Percentiles rank a stretch among this genome's conserved stretches.
These are phyloP conservation scores for Manacus vitellinus DNA, from an alignment of 2,113 vertebrate genomes.

Conservation along the genomic window DNA sequence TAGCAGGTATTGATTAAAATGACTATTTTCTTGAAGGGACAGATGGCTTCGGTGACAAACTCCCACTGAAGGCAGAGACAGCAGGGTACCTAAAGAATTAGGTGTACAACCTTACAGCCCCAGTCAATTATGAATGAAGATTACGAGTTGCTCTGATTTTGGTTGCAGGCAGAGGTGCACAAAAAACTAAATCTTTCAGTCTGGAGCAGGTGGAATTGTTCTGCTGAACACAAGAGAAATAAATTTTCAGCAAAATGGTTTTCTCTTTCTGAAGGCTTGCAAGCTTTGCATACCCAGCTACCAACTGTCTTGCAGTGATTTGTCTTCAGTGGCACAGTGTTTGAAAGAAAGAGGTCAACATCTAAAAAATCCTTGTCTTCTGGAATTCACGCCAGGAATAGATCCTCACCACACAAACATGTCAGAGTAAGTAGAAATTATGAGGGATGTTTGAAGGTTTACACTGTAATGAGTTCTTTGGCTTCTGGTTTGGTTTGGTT, in stretches of 20 bases:
- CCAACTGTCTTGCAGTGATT: neutral
- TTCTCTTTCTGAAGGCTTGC: neutral
- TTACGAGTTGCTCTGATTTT: neutral
- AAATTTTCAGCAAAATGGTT: slow-evolving; percentile 3
- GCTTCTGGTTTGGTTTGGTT: neutral
- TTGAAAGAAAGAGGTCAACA: slow-evolving; percentile 10
- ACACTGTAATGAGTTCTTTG: neutral
- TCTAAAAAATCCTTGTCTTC: slow-evolving; percentile 8
- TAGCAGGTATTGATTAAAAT: neutral
- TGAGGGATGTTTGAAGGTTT: neutral
- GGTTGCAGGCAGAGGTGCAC: neutral
- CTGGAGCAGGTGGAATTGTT: neutral
- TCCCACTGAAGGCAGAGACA: neutral
- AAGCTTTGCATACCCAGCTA: neutral
- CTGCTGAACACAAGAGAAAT: neutral
- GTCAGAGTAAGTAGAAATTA: neutral
- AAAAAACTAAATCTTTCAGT: neutral
- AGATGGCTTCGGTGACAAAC: neutral
- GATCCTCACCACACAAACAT: neutral
- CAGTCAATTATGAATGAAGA: neutral
- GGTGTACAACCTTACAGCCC: neutral
- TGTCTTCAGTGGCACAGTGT: neutral
- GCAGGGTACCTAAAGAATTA: neutral
- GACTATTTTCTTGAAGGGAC: neutral
- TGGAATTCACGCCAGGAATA: neutral